phyloP scores from a whole-genome alignment of 1,140 invertebrate genomes.

The Daktulosphaira vitifoliae region DNA sequence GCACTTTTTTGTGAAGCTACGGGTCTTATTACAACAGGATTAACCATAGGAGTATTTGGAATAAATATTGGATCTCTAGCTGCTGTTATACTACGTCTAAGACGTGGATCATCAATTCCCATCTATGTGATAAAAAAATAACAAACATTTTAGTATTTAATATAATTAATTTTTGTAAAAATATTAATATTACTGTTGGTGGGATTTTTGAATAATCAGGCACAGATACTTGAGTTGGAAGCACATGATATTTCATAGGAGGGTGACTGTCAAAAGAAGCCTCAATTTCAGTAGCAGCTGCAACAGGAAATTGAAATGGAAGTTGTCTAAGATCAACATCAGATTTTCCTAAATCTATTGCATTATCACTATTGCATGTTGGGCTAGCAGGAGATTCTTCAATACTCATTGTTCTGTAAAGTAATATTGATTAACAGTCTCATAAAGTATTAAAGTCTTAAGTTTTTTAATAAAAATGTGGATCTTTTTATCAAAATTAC shows the following conservation, averaged over 20 bases:
- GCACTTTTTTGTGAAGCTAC: constrained; percentile 9
- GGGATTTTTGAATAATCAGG: constrained; percentile 36
- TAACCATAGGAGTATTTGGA: not conserved
- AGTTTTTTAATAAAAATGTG: too few relatives aligned
- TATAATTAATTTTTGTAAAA: not conserved
- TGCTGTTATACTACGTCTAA: constrained; percentile 21
- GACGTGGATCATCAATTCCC: constrained; percentile 28
- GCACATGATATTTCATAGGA: constrained; percentile 43
- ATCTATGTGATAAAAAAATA: constrained; percentile 5
- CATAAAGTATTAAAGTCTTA: too few relatives aligned
- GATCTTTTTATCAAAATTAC: too few relatives aligned
- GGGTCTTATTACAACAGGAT: not conserved
- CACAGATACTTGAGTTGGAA: constrained; percentile 30
- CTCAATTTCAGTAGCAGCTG: constrained; percentile 74
- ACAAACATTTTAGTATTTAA: not conserved
- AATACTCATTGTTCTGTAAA: not conserved
- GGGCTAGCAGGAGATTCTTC: constrained; percentile 28
- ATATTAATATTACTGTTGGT: constrained; percentile 4
- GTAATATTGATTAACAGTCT: too few relatives aligned
- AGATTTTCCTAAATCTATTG: constrained; percentile 18
- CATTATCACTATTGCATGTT: not conserved
- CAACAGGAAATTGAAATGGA: constrained; percentile 61
- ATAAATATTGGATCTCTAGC: constrained; percentile 14
- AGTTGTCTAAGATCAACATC: constrained; percentile 58
- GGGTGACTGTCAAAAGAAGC: constrained; percentile 67